Base-by-base conservation (phyloP, 92 coral and sea anemone genomes). In the Anthopleura xanthogrammica region DNA sequence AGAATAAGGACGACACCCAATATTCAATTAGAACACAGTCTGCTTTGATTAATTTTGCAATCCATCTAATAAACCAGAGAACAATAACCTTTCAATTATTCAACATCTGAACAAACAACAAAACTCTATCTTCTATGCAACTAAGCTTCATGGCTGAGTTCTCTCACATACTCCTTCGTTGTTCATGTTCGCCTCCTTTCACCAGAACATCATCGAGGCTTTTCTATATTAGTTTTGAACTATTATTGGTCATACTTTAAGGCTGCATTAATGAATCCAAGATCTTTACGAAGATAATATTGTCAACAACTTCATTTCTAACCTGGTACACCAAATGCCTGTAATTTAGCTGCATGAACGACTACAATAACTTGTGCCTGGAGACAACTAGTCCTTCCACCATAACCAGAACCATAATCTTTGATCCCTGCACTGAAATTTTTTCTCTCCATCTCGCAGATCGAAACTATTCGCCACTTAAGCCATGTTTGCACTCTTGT, bases 271-370 rank as follows among this genome's bases (percentile, higher is more conserved):
- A 29, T 29, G 36, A 29, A 64, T 64, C 78, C 10, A 75, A 16
- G 46, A 4, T 75, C 50, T 46, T 46, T 9, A 46, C 50, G 50
- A 39, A 3, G 50, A 41, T 14, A 75, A 1, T 14, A 58, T 58
- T 58, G 19, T 58, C 23, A 40, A 75, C 36, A 77, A 12, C 62
- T 16, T 42, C 5, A 17, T 12, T 36, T 64, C 87, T 50, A 41
- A 85, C 87, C 87, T 85, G 88, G 88, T 41, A 85, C 88, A 41
- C 22, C 3, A 52, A 85, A 85, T 17, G 88, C 54, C 48, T 85
- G 83, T 24, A 85, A 57, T 20, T 48, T 75, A 6, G 73, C 66
- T 5, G 88, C 88, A 52, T 85, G 88, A 22, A 85, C 83, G 20
- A 79, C 65, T 2, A 78, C 72, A 7, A 85, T 36, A 22, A 85